A percentile compares a stretch with the other conserved stretches of the same genome.
These are phyloP conservation scores for Peromyscus attwateri DNA, from an alignment of 2,797 vertebrate genomes.

Conservation along the genomic window DNA sequence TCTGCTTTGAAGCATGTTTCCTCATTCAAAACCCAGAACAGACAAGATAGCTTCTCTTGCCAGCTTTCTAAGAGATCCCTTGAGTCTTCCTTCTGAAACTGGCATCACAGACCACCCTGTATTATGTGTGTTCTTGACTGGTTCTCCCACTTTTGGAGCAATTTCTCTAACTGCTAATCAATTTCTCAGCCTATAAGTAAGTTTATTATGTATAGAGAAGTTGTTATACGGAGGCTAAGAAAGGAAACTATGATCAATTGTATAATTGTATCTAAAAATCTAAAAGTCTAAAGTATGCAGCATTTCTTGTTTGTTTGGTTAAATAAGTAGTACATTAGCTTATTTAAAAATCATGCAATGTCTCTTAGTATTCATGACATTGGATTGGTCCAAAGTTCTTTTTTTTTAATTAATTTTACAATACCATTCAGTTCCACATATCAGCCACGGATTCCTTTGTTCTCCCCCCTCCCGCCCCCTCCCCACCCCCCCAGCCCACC, in stretches of 20 bases:
- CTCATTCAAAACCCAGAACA: neutral
- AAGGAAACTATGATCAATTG: constrained; percentile 81
- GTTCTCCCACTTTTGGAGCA: no score
- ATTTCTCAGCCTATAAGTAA: neutral
- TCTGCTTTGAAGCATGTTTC: neutral
- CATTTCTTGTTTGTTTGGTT: constrained; percentile 73
- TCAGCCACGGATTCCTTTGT: no score
- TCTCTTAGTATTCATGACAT: neutral
- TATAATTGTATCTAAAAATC: no score
- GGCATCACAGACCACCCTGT: neutral
- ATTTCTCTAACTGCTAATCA: neutral
- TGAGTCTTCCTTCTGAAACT: neutral
- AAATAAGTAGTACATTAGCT: constrained; percentile 48
- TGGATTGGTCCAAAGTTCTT: no score
- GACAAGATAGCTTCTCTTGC: neutral
- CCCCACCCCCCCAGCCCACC: no score
- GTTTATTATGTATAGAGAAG: constrained; percentile 25
- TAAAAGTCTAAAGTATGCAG: constrained; percentile 75
- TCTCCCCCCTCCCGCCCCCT: no score
- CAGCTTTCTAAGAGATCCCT: neutral
- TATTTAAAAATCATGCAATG: constrained; percentile 4
- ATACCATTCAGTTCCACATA: no score
- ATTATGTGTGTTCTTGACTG: neutral
- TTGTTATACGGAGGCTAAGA: constrained; percentile 77
- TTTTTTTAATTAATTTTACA: no score